Percentiles rank a stretch among this genome's conserved stretches.
Evolutionary conservation across 2,888 invertebrate genomes (phyloP).

Genomic region (Galerucella calmariensis): DNA sequence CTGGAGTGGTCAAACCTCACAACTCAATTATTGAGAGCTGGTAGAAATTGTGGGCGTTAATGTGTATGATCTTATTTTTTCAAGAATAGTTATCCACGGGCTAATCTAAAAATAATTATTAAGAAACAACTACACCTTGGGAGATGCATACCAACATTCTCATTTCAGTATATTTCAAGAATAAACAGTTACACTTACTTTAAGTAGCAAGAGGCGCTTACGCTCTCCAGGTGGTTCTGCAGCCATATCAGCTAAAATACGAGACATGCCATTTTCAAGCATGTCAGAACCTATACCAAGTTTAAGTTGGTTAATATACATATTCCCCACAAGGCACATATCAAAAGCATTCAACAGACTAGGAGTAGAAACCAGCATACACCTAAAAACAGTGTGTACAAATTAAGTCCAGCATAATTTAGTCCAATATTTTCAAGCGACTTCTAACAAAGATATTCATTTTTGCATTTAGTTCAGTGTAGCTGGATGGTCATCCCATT

Average conservation of each 20-base stretch:
- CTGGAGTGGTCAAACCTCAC: background rate
- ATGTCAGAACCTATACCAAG: slow-evolving; percentile 12
- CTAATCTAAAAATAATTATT: background rate
- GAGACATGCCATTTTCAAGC: slow-evolving; percentile 25
- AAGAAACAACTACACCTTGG: background rate
- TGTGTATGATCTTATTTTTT: background rate
- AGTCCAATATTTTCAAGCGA: too few relatives aligned
- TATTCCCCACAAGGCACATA: slow-evolving; percentile 35
- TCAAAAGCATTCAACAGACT: slow-evolving; percentile 32
- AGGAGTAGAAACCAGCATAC: slow-evolving; percentile 33
- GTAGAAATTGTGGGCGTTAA: background rate
- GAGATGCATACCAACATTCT: background rate
- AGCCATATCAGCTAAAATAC: slow-evolving; percentile 18
- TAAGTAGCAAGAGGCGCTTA: background rate
- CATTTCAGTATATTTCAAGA: background rate
- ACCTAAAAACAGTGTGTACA: slow-evolving; percentile 25
- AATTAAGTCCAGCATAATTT: background rate
- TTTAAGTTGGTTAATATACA: slow-evolving; percentile 19
- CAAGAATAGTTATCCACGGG: background rate
- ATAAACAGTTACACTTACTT: background rate
- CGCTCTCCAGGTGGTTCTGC: slow-evolving; percentile 29
- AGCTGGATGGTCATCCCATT: too few relatives aligned
- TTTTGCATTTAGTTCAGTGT: too few relatives aligned
- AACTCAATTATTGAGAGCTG: background rate
- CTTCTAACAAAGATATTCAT: too few relatives aligned